Evolutionary conservation across 2,888 invertebrate genomes (phyloP), one percentile per base, ranked within the genome.

Genomic region (Polylopha cassiicola): DNA sequence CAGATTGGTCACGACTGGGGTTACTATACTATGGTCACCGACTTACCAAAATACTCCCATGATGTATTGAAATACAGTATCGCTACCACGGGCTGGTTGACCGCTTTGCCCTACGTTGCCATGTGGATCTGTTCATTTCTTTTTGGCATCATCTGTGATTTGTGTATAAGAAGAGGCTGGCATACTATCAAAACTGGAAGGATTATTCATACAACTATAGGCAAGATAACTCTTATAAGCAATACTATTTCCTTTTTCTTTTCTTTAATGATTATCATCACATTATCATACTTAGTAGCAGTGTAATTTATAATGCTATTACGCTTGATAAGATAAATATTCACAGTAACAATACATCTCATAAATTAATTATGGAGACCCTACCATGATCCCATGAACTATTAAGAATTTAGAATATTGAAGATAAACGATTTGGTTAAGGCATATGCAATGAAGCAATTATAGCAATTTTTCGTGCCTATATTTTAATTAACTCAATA

Each of bases 1-100:
- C 77, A 87, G 65, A 64, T 86, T 30, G 87, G 87, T 1, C 88
- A 88, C 53, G 87, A 87, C 50, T 89, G 88, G 87, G 87, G 87
- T 3, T 84, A 88, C 48, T 88, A 86, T 53, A 87, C 87, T 1
- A 86, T 89, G 77, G 77, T 88, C 3, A 87, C 87, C 1, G 88
- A 89, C 51, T 64, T 89, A 13, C 89, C 89, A 0, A 87, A 85
- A 50, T 89, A 88, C 58, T 84, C 88, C 73, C 77, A 73, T 17
- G 86, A 86, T 38, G 79, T 89, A 2, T 62, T 89, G 31, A 79
- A 86, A 46, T 87, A 87, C 55, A 73, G 87, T 45, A 85, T 89
- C 31, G 61, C 73, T 15, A 60, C 81, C 61, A 88, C 88, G 48
- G 87, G 88, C 2, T 53, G 82, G 16, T 65, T 87, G 37, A 85